phyloP scores from a whole-genome alignment of 2,113 vertebrate genomes.

The Bungarus multicinctus region DNA sequence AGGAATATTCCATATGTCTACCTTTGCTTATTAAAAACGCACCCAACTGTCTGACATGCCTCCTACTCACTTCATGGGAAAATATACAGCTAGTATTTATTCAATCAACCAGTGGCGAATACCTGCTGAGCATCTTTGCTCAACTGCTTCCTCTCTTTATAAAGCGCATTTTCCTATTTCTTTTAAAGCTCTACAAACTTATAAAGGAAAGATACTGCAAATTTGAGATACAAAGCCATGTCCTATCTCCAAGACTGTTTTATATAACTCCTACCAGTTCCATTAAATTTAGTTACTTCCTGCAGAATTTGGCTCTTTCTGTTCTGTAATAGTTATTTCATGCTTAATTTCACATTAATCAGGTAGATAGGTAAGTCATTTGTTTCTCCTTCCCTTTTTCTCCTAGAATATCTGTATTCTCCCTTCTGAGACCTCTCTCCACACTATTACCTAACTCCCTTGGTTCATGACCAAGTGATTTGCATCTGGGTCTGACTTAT shows the following conservation, averaged over 20 bases:
- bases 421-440: background rate
- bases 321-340: background rate
- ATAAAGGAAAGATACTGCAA: background rate
- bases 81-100: background rate
- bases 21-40: background rate
- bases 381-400: background rate
- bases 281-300: background rate
- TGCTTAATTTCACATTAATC: background rate
- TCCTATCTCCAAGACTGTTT: background rate
- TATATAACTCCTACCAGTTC: background rate
- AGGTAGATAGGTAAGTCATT: background rate
- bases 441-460: background rate
- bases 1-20: background rate
- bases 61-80: background rate
- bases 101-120: background rate
- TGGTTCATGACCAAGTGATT: background rate
- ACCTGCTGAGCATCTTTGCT: background rate
- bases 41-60: background rate
- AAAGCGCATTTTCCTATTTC: background rate
- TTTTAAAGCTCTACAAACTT: background rate
- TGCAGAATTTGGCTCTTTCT: background rate
- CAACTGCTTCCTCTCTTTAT: background rate
- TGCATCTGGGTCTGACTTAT: background rate
- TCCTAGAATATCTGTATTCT: background rate
- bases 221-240: background rate